Evolutionary conservation across 2,888 invertebrate species (phyloP).

Genomic region (Athrips mouffetella): DNA sequence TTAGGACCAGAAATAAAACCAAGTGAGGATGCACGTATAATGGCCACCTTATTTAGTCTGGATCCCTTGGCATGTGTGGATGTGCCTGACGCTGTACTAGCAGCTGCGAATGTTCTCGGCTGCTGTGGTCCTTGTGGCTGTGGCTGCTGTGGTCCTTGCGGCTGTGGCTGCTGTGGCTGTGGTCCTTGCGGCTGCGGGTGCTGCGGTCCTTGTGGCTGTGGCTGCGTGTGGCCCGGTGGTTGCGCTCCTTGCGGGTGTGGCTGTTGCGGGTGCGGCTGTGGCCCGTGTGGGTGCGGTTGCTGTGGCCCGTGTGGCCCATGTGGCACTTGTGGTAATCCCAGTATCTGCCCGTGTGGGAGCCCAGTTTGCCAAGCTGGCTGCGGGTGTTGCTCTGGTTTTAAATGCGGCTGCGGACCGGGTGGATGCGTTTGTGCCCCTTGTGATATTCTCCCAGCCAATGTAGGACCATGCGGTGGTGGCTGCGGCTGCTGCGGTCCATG

Average conservation of each 20-base stretch:
- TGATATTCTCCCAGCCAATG: background rate
- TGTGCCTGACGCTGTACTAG: slow-evolving; percentile 1
- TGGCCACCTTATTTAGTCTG: background rate
- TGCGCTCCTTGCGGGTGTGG: background rate
- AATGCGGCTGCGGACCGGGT: slow-evolving; percentile 38
- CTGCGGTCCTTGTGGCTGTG: slow-evolving; percentile 10
- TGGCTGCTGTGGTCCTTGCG: slow-evolving; percentile 30
- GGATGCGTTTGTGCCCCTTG: slow-evolving; percentile 24
- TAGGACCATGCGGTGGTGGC: slow-evolving; percentile 20
- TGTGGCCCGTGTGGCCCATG: slow-evolving; percentile 17
- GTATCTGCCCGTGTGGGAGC: background rate
- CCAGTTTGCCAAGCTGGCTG: background rate
- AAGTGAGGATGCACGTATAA: background rate
- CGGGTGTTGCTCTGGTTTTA: slow-evolving; percentile 22
- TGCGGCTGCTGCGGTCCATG: slow-evolving; percentile 3
- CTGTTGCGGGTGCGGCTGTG: slow-evolving; percentile 8
- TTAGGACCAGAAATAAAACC: background rate
- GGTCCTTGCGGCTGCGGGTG: background rate
- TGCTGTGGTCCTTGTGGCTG: slow-evolving; percentile 17
- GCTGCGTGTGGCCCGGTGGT: background rate
- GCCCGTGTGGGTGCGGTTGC: background rate
- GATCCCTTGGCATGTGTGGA: background rate
- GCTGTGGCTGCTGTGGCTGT: slow-evolving; percentile 7
- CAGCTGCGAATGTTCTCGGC: slow-evolving; percentile 8
- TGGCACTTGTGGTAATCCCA: slow-evolving; percentile 12